Conservation (phyloP, 2,888 invertebrate genomes). For the Dione juno region DNA sequence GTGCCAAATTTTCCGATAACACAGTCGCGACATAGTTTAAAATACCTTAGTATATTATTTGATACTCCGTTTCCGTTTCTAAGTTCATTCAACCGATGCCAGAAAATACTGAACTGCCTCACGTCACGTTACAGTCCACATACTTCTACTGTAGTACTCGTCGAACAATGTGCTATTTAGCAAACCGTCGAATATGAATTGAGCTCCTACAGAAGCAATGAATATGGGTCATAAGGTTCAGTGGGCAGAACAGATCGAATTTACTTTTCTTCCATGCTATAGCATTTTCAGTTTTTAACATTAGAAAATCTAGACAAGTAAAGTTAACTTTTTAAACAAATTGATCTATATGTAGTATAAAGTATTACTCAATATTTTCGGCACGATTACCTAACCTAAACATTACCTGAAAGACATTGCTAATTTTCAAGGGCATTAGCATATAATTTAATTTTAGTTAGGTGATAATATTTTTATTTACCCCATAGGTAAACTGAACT, state of each 20-base stretch:
- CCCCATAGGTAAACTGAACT: no score
- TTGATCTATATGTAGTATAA: background rate
- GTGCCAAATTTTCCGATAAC: constrained; percentile 29
- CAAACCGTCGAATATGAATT: constrained; percentile 39
- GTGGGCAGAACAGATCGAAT: constrained; percentile 29
- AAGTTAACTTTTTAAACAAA: background rate
- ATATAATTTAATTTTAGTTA: no score
- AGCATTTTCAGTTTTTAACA: background rate
- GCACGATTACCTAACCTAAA: background rate
- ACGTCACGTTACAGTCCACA: constrained; percentile 53
- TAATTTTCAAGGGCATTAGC: no score
- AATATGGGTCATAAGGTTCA: constrained; percentile 34
- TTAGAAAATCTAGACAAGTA: background rate
- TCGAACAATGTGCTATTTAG: constrained; percentile 41
- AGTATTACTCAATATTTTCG: no score
- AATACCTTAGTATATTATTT: constrained; percentile 44
- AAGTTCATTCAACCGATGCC: constrained; percentile 45
- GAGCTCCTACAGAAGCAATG: constrained; percentile 37
- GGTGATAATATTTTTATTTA: no score
- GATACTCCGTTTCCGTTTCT: constrained; percentile 42
- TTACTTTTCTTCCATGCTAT: constrained; percentile 11
- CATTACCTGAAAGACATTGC: background rate
- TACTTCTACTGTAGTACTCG: constrained; percentile 29
- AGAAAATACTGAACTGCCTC: constrained; percentile 49
- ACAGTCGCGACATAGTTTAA: constrained; percentile 37